Conservation (phyloP, 2,113 vertebrate genomes). For the Sorex araneus region DNA sequence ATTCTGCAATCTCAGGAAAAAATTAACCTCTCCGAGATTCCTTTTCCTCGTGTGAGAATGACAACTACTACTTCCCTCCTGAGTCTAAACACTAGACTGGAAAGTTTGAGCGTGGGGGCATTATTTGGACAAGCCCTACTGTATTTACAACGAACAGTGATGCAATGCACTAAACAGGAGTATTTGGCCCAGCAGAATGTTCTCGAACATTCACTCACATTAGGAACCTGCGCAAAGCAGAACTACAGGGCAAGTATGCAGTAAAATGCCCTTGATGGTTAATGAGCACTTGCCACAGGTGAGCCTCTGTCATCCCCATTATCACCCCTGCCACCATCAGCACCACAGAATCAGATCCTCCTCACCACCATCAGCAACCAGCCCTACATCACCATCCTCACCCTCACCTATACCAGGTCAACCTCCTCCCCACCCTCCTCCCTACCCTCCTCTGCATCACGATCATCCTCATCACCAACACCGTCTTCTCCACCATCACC, state of each 20-base stretch:
- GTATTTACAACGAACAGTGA: neutral
- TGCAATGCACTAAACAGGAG: neutral
- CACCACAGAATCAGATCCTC: too few relatives aligned
- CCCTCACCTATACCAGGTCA: too few relatives aligned
- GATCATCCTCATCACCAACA: neutral
- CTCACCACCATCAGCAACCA: too few relatives aligned
- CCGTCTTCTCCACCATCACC: neutral
- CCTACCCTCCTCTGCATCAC: too few relatives aligned
- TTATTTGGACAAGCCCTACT: neutral
- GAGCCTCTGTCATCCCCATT: neutral
- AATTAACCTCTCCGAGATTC: neutral
- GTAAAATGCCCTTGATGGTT: too few relatives aligned
- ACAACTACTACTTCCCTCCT: neutral
- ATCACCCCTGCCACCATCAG: too few relatives aligned
- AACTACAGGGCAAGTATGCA: neutral
- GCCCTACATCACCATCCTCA: neutral
- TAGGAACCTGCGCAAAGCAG: neutral
- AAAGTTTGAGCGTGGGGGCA: neutral
- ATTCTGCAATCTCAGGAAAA: neutral
- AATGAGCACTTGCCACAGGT: neutral
- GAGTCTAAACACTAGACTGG: neutral
- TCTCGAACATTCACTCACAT: neutral
- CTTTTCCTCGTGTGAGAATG: constrained; percentile 12
- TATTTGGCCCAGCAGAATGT: neutral
- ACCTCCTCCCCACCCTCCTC: too few relatives aligned